Base-by-base conservation (phyloP, 2,113 vertebrate genomes). In the Poeciliopsis retropinna region DNA sequence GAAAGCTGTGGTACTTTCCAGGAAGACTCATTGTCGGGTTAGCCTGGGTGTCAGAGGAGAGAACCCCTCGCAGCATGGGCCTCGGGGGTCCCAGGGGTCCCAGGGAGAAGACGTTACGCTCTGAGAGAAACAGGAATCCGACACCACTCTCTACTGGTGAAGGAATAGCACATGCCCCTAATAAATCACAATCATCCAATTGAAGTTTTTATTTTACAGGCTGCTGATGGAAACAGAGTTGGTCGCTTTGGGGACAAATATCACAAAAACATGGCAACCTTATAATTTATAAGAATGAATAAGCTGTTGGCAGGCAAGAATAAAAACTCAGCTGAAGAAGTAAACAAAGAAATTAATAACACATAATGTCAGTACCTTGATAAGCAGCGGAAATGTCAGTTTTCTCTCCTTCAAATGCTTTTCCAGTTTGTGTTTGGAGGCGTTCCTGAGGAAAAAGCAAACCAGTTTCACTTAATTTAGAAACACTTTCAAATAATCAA, bases 161-260 rank as follows among this genome's bases (percentile, higher is more conserved):
- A 22, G 70, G 83, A 77, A 77, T 81, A 79, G 73, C 68, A 76
- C 70, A 72, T 85, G 85, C 82, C 87, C 83, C 72, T 70, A 67
- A 61, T 87, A 90, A 89, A 89, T 87, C 82, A 82, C 68, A 84
- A 85, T 81, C 63, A 69, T 77, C 19, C 14, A 83, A 82, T 87
- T 80, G 83, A 87, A 80, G 82, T 90, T 81, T 81, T 81, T 83
- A 80, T 88, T 88, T 81, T 84, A 87, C 76, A 73, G 64, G 61
- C 77, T 28, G 67, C 31, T 72, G 25, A 72, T 80, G 54, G 75
- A 86, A 81, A 84, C 64, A 0, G 39, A 72, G 85, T 85, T 76
- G 78, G 78, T 88, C 54, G 84, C 6, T 41, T 6, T 13, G 60
- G 61, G 65, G 44, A 31, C 30, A 39, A 66, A 30, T 30, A 22